Base-by-base conservation (phyloP, 2,888 invertebrate species). In the Torymus texanus region DNA sequence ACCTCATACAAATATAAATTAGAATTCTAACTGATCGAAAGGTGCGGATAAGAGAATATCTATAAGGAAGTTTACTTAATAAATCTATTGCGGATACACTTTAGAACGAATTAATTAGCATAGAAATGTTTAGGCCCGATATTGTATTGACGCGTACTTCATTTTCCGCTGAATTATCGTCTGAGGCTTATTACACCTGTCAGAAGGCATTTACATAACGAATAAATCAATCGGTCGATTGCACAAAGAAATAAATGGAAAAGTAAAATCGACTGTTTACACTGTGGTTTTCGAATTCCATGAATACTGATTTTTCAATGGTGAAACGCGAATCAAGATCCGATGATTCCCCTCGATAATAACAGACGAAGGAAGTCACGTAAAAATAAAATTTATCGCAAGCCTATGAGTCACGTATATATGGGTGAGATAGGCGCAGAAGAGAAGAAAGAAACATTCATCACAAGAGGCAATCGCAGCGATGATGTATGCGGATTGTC, bases 361-460 rank as follows among this genome's bases (percentile, higher is more conserved):
- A 2, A 59, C 24, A 12, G 8, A 8, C 10, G 16, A 41, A 13
- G 51, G 55, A 21, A 74, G 51, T 74, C 65, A 56, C 51, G 74
- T 74, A 74, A 74, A 74, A 74, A 65, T 58, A 29, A 66, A 66
- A 59, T 59, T 61, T 53, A 53, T 67, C 67, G n/a, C 58, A 51
- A 51, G 59, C 50, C 51, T 12, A 66, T 56, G 63, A 63, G 16
- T 73, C 63, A 65, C 16, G 50, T 13, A 14, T 41, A 41, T 41
- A 21, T 41, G 41, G 8, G 41, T 41, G 41, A 41, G 41, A 21
- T 21, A 4, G 41, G 41, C 8, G 0, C 41, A 41, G 13, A 13
- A 21, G 21, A 41, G 13, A 13, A 21, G 21, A 21, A 21, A 21
- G 21, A 21, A 21, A 41, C n/a, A 72, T 72, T 63, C 53, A 63